phyloP scores from a whole-genome alignment of 2,797 vertebrate species.

The Neopelma chrysocephalum region DNA sequence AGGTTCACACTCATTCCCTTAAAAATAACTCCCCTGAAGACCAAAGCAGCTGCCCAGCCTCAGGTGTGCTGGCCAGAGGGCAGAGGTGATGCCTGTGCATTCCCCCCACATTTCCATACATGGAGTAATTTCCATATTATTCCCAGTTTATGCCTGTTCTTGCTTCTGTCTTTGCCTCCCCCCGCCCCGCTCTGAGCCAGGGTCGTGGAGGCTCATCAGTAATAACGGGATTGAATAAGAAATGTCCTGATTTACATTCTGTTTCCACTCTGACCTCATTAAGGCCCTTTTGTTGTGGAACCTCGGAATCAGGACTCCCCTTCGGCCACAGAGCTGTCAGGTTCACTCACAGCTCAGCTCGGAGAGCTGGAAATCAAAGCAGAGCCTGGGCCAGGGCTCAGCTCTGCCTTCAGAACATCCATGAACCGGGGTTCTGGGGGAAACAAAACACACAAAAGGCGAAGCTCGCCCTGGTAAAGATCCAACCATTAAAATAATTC shows the following conservation, averaged over 20 bases:
- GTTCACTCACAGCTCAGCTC: constrained; percentile 11
- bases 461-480: neutral
- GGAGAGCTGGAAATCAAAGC: constrained; percentile 5
- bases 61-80: neutral
- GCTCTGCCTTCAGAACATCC: neutral
- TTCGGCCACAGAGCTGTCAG: constrained; percentile 35
- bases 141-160: neutral
- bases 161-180: neutral
- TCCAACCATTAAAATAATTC: constrained; percentile 43
- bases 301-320: neutral
- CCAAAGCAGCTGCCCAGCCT: neutral
- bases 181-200: neutral
- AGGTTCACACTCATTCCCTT: neutral
- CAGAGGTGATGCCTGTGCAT: neutral
- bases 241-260: neutral
- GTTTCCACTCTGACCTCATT: constrained; percentile 23
- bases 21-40: neutral
- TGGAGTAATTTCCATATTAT: neutral
- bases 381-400: neutral
- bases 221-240: neutral
- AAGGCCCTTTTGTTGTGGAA: constrained; percentile 21
- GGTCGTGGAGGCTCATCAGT: neutral
- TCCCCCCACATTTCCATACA: neutral
- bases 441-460: neutral
- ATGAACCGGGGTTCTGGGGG: neutral